Evolutionary conservation across 2,888 invertebrate species (phyloP), one percentile per base, ranked within the genome.

Genomic region (Lochmaea crataegi): DNA sequence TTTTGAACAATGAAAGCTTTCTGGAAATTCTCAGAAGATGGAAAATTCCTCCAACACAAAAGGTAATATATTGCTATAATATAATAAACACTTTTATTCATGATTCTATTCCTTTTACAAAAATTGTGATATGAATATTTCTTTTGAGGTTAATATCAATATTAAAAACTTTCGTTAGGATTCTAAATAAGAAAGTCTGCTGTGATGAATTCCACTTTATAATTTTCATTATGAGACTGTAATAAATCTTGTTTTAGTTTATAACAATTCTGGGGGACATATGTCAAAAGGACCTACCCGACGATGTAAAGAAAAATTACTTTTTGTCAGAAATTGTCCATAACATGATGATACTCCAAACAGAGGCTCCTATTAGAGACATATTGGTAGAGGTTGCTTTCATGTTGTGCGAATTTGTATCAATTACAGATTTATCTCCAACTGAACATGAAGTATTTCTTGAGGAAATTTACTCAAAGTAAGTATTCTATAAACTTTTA

Each of bases 381-480:
- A 53, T 61, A 10, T 61, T 76, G 11, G 73, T 79, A 18, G 78
- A 81, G 48, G 71, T 81, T 58, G 80, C 74, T 32, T 75, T 80
- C 63, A 67, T 65, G 51, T 63, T 82, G 32, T 78, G 78, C 10
- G 42, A 71, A 26, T 64, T 73, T n/a, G 63, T 77, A 53, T 72
- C 77, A 48, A 76, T 79, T 48, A 65, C 75, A 18, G 70, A 71
- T 22, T 78, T 78, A 61, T 73, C 38, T 42, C 1, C 58, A 3
- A 71, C 74, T 63, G 80, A 82, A 71, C 71, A 74, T 14, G 67
- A 77, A 53, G 61, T 56, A 1, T 80, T 80, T 65, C 53, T 78
- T 22, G 45, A 65, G 16, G 65, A 75, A 63, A 65, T 79, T 16
- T 76, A 74, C 63, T 73, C 72, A 53, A 75, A 77, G 79, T 79